These are phyloP conservation scores for Paedocypris sp. DNA, from an alignment of 2,113 vertebrate species.

Conservation along the genomic window DNA sequence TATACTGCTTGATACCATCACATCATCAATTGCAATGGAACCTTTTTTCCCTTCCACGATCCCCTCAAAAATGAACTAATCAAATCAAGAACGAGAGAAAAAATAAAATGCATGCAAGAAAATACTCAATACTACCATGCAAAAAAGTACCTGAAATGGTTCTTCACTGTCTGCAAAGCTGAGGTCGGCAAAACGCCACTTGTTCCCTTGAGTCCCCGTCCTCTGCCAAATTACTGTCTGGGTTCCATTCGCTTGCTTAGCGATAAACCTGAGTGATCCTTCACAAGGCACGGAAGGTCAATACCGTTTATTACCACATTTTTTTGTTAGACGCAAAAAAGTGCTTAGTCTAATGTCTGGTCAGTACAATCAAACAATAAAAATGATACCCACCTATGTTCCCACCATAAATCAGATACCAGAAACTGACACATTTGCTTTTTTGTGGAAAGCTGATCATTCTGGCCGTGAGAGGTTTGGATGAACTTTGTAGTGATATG, in stretches of 20 bases:
- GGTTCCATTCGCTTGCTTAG: conserved; percentile 39
- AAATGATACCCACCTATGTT: conserved; percentile 57
- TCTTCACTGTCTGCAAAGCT: conserved; percentile 45
- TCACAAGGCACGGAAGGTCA: neutral
- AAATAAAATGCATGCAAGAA: too few species aligned
- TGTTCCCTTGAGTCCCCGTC: conserved; percentile 60
- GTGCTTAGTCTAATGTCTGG: neutral
- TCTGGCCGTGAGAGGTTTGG: conserved; percentile 43
- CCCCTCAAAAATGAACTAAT: conserved; percentile 61
- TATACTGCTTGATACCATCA: conserved; percentile 38
- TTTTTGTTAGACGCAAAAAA: neutral
- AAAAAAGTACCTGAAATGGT: conserved; percentile 49
- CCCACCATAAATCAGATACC: conserved; percentile 60
- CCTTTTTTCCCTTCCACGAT: conserved; percentile 44
- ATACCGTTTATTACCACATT: neutral
- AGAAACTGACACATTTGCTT: conserved; percentile 57
- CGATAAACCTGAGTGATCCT: conserved; percentile 58
- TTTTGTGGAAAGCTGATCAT: conserved; percentile 51
- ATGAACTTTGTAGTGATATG: neutral
- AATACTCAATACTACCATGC: neutral
- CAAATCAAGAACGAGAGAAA: too few species aligned
- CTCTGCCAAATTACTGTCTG: conserved; percentile 56
- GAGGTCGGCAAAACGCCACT: conserved; percentile 61
- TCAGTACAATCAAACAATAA: neutral
- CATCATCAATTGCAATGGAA: conserved; percentile 54